Base-by-base conservation (phyloP, 2,113 vertebrate genomes). In the Centropus bengalensis region DNA sequence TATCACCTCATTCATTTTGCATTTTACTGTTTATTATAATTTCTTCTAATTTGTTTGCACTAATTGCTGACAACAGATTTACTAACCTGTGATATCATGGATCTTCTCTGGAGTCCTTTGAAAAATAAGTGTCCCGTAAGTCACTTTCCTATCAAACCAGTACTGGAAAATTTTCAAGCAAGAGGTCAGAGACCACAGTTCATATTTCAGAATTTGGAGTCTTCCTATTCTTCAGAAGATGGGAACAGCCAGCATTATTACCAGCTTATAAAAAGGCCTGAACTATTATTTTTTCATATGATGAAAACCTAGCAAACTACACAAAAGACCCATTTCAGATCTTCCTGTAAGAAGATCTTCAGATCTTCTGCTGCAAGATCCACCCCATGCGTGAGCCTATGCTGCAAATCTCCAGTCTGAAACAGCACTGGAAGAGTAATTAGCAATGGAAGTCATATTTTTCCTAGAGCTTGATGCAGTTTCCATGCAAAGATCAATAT, bases 1-100 rank as follows among this genome's bases (percentile, higher is more conserved):
- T 15, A 74, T 33, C 33, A 45, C 20, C 32, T 21, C 66, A 80
- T 38, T 69, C 7, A 51, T 0, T 0, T 12, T 10, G 49, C 6
- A 66, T 56, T 38, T 40, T 38, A 69, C 8, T 81, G 33, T 27
- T 62, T 55, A 56, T 78, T 66, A 12, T 26, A 44, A 17, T 77
- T 73, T 77, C 15, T 73, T 64, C 63, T 33, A 22, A 66, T 71
- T 36, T 51, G 16, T 52, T 86, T 87, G 30, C 38, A 55, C 12
- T 76, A n/a, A 59, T 30, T 76, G 16, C 23, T 85, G 23, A 26
- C 27, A 74, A 26, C 27, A 74, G 45, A 32, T 75, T 85, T 87
- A 58, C 21, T 76, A 16, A 51, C 69, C 47, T 76, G 32, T 76
- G 33, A 16, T 19, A 40, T 13, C 17, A 92, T 4, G 24, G 44